phyloP scores from a whole-genome alignment of 2,113 vertebrate genomes.

The Pyxicephalus adspersus region DNA sequence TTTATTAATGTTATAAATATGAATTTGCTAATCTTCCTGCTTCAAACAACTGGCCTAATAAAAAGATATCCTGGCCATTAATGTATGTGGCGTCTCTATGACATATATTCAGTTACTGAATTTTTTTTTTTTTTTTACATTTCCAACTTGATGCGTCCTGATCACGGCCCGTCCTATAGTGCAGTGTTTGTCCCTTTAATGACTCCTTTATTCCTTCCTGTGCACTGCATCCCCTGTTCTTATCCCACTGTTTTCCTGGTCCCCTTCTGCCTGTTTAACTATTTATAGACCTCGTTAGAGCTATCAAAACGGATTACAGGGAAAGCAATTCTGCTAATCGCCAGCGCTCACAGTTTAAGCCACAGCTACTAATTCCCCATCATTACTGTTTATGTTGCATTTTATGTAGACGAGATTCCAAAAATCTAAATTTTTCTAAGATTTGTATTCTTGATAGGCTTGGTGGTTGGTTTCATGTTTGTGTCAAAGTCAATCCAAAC shows the following conservation, averaged over 20 bases:
- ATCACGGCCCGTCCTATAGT: background rate
- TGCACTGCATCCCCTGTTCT: background rate
- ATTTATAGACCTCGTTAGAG: constrained; percentile 37
- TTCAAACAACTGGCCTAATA: too few species aligned
- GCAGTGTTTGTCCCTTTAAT: background rate
- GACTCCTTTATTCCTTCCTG: background rate
- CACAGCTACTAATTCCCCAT: constrained; percentile 10
- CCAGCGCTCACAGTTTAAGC: constrained; percentile 15
- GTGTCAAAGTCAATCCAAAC: too few species aligned
- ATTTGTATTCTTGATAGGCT: too few species aligned
- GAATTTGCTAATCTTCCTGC: too few species aligned
- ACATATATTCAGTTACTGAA: background rate
- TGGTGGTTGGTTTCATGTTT: too few species aligned
- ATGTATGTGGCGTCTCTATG: too few species aligned
- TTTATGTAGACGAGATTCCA: too few species aligned
- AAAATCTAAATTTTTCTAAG: too few species aligned
- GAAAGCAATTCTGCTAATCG: constrained; percentile 51
- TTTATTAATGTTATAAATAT: too few species aligned
- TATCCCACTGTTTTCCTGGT: background rate
- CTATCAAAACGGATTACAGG: constrained; percentile 34
- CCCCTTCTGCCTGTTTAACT: constrained; percentile 21
- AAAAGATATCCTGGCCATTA: too few species aligned
- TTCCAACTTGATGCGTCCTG: too few species aligned
- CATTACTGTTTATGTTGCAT: background rate
- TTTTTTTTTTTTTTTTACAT: too few species aligned